These are phyloP conservation scores for Heliconius ethilla DNA, from an alignment of 2,888 invertebrate genomes.

Conservation along the genomic window DNA sequence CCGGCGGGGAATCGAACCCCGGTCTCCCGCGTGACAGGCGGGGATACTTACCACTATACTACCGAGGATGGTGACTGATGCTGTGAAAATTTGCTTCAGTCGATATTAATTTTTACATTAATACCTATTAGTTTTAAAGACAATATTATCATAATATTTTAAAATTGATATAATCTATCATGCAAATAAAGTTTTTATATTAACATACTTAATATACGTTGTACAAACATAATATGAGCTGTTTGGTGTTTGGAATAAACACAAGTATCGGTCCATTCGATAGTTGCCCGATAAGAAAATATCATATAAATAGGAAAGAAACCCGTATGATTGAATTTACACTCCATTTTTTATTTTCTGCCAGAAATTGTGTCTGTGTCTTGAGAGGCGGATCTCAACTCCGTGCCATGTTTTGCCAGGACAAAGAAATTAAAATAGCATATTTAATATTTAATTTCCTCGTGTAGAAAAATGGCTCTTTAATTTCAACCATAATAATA, in stretches of 20 bases:
- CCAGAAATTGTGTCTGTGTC: background rate
- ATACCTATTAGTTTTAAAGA: too few relatives aligned
- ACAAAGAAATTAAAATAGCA: background rate
- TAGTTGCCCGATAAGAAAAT: too few relatives aligned
- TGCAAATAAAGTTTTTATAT: too few relatives aligned
- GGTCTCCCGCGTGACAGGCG: conserved; percentile 84
- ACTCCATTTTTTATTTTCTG: background rate
- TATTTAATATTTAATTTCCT: too few relatives aligned
- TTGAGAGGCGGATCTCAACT: background rate
- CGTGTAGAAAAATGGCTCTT: background rate
- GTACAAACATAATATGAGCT: too few relatives aligned
- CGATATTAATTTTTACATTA: background rate
- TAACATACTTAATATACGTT: too few relatives aligned
- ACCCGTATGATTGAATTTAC: too few relatives aligned
- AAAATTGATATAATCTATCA: too few relatives aligned
- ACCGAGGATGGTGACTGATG: conserved; percentile 64
- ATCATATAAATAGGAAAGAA: too few relatives aligned
- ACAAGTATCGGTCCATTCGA: too few relatives aligned
- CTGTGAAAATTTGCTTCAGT: background rate
- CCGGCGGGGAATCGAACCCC: conserved; percentile 83
- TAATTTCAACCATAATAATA: background rate
- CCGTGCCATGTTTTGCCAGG: background rate
- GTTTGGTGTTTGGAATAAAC: too few relatives aligned
- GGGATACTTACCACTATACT: conserved; percentile 82
- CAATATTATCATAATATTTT: too few relatives aligned